Evolutionary conservation across 2,797 vertebrate species (phyloP).

Genomic region (Xyrichtys novacula): DNA sequence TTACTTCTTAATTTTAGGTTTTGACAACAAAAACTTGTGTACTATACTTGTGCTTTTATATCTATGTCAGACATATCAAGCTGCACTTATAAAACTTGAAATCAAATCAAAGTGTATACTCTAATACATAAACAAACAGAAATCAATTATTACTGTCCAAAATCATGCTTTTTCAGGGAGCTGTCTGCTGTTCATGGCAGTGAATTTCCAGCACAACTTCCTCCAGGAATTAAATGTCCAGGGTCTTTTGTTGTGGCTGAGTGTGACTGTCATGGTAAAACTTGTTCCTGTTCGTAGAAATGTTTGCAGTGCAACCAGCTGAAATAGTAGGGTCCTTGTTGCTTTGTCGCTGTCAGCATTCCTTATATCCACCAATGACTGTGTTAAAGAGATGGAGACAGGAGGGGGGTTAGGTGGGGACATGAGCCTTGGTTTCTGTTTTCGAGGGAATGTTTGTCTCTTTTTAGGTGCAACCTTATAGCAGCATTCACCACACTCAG

Average conservation of each 20-base stretch:
- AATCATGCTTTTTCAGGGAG: conserved; percentile 9
- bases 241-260: conserved; percentile 12
- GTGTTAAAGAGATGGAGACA: conserved; percentile 7
- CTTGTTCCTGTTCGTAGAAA: conserved; percentile 15
- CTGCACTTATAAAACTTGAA: background rate
- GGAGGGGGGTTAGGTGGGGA: background rate
- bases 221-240: background rate
- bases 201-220: background rate
- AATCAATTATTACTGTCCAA: background rate
- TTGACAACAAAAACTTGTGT: background rate
- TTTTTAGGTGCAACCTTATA: background rate
- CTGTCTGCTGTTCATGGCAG: background rate
- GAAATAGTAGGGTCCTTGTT: conserved; percentile 11
- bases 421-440: conserved; percentile 8
- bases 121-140: background rate
- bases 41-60: too few species aligned
- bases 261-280: conserved; percentile 29
- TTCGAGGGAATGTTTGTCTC: background rate
- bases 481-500: background rate
- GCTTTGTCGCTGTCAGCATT: conserved; percentile 51
- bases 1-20: background rate
- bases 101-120: background rate
- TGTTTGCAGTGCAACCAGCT: conserved; percentile 27
- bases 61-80: too few species aligned
- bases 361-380: conserved; percentile 46